Conservation (phyloP, 2,888 invertebrate genomes). For the Eurytoma californica region DNA sequence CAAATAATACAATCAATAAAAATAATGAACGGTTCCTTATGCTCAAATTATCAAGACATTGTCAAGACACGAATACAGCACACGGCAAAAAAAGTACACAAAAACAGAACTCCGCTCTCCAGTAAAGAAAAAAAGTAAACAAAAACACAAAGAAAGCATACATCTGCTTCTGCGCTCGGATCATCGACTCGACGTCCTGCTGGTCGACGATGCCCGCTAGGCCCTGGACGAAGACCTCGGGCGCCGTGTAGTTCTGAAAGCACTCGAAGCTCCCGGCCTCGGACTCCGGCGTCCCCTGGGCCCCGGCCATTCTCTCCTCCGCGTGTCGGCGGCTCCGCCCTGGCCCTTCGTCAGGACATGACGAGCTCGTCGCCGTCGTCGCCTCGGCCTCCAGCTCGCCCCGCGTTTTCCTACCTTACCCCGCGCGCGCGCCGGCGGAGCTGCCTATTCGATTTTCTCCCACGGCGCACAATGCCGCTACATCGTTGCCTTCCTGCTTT, state of each 20-base stretch:
- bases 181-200: slow-evolving; percentile 92
- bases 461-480: neutral
- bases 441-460: slow-evolving; percentile 44
- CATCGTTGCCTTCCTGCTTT: slow-evolving; percentile 41
- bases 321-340: neutral
- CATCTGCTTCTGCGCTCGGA: slow-evolving; percentile 95
- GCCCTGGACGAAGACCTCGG: slow-evolving; percentile 95
- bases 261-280: slow-evolving; percentile 85
- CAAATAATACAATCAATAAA: too few species aligned
- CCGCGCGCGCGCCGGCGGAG: neutral
- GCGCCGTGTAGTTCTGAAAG: slow-evolving; percentile 92
- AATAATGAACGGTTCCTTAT: too few species aligned
- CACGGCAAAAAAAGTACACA: neutral
- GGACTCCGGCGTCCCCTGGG: slow-evolving; percentile 76
- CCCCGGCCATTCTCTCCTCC: slow-evolving; percentile 66
- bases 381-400: neutral
- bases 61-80: too few species aligned
- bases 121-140: slow-evolving; percentile 9
- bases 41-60: too few species aligned
- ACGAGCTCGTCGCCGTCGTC: neutral
- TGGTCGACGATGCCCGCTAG: slow-evolving; percentile 94
- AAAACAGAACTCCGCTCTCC: neutral
- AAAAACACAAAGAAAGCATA: slow-evolving; percentile 75
- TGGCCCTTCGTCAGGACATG: slow-evolving; percentile 29
- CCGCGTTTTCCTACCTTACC: slow-evolving; percentile 39